A percentile compares a stretch with the other conserved stretches of the same genome.
These are phyloP conservation scores for Tupaia tana DNA, from an alignment of 2,113 vertebrate species.

Conservation along the genomic window DNA sequence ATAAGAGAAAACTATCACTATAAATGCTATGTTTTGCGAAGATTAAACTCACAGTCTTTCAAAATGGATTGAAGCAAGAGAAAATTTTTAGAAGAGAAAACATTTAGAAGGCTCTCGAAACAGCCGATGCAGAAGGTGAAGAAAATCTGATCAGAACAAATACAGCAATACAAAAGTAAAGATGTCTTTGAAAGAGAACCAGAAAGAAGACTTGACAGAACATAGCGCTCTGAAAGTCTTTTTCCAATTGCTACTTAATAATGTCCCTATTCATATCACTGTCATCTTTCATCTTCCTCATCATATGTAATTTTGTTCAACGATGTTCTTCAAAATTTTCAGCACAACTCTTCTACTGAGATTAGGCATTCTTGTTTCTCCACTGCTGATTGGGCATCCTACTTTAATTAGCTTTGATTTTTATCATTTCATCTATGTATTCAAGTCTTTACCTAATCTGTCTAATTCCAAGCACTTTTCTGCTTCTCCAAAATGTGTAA, in stretches of 20 bases:
- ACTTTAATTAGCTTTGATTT: not conserved
- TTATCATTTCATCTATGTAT: not conserved
- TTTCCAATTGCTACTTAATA: not conserved
- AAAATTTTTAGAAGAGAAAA: not conserved
- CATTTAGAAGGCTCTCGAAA: not conserved
- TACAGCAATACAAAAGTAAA: not conserved
- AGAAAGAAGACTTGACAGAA: not conserved
- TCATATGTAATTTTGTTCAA: not conserved
- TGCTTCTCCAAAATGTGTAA: not conserved
- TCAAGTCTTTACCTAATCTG: not conserved
- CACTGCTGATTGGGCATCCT: not conserved
- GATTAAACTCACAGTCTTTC: not conserved
- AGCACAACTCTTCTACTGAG: not conserved
- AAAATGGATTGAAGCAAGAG: not conserved
- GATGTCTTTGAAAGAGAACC: not conserved
- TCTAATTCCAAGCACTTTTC: not conserved
- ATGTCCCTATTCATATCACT: not conserved
- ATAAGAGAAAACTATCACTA: not conserved
- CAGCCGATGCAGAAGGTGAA: not conserved
- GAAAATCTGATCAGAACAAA: not conserved
- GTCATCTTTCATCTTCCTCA: not conserved
- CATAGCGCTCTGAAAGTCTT: no score
- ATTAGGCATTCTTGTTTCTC: not conserved
- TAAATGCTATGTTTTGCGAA: not conserved
- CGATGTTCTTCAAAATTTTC: not conserved